Conservation (phyloP, 1,140 invertebrate genomes). For the Cotesia typhae region DNA sequence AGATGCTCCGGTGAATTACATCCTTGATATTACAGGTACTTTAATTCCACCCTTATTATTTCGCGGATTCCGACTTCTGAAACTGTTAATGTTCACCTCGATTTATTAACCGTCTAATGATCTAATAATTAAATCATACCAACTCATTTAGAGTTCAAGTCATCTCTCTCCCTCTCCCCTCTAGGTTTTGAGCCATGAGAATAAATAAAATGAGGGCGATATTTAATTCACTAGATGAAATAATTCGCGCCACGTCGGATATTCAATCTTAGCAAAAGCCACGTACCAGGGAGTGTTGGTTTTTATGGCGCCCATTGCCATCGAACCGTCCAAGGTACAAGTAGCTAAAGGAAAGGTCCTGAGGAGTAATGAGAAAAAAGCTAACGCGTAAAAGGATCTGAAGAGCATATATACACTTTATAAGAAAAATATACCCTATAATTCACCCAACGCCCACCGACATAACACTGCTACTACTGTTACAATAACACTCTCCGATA, state of each 20-base stretch:
- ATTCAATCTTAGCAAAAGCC: slow-evolving; percentile 9
- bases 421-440: slow-evolving; percentile 3
- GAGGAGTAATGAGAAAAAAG: slow-evolving; percentile 12
- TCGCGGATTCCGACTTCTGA: too few species aligned
- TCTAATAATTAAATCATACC: too few species aligned
- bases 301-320: background rate
- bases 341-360: too few species aligned
- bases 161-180: too few species aligned
- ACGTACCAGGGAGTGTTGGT: background rate
- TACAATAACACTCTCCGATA: slow-evolving; percentile 4
- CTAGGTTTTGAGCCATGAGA: too few species aligned
- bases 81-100: too few species aligned
- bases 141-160: too few species aligned
- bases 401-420: background rate
- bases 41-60: too few species aligned
- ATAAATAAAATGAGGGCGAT: background rate
- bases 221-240: background rate
- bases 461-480: too few species aligned
- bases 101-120: too few species aligned
- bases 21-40: too few species aligned
- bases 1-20: too few species aligned
- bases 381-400: slow-evolving; percentile 14
- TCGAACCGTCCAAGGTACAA: background rate
- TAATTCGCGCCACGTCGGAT: slow-evolving; percentile 12
- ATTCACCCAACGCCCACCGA: background rate